Evolutionary conservation across 2,797 vertebrate species (phyloP).

Genomic region (Mormyrus proboscirostris): DNA sequence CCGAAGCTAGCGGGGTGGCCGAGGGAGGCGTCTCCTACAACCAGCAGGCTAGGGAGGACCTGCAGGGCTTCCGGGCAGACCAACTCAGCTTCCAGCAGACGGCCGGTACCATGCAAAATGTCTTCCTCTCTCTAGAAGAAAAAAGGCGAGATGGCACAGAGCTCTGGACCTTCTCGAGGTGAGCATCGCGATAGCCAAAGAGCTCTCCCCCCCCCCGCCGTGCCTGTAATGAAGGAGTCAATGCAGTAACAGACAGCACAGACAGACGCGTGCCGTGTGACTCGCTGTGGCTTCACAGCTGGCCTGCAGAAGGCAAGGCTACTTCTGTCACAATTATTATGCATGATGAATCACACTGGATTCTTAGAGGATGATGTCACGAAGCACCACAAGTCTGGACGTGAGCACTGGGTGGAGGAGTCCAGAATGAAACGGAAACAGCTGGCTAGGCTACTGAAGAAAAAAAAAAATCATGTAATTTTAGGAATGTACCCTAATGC

Average conservation of each 20-base stretch:
- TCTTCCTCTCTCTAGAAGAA: constrained; percentile 59
- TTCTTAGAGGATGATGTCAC: constrained; percentile 31
- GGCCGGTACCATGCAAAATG: constrained; percentile 59
- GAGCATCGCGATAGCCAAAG: constrained; percentile 12
- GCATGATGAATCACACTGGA: neutral
- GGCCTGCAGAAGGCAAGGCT: neutral
- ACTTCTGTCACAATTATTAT: neutral
- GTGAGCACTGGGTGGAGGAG: neutral
- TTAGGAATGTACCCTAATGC: constrained; percentile 37
- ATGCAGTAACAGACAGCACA: neutral
- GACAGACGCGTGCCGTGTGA: neutral
- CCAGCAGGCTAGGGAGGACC: constrained; percentile 56
- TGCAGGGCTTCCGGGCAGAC: constrained; percentile 55
- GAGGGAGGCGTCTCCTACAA: constrained; percentile 57
- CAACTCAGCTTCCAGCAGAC: constrained; percentile 52
- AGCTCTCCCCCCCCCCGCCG: neutral
- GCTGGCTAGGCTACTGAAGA: constrained; percentile 28
- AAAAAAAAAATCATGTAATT: constrained; percentile 29
- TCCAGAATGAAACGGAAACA: constrained; percentile 28
- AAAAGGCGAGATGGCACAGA: constrained; percentile 57
- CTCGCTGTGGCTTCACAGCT: neutral
- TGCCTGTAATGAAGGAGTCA: neutral
- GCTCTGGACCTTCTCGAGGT: constrained; percentile 51
- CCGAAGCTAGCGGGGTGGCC: constrained; percentile 55
- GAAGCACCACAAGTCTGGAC: constrained; percentile 18